A percentile compares a stretch with the other conserved stretches of the same genome.
Evolutionary conservation across 2,113 vertebrate species (phyloP).

Genomic region (Zingel zingel): DNA sequence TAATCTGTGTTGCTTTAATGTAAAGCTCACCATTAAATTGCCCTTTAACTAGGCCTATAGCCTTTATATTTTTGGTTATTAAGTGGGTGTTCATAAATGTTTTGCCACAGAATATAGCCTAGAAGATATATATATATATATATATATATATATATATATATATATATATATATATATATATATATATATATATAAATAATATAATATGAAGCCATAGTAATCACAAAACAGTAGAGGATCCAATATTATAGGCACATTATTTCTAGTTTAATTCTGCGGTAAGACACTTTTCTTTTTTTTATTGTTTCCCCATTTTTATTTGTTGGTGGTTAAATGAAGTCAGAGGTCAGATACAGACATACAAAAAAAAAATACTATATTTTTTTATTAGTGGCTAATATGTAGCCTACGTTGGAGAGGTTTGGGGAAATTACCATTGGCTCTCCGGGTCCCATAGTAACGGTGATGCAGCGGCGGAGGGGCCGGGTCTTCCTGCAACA

Average conservation of each 20-base stretch:
- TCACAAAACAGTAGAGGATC: background rate
- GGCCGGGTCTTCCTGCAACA: constrained; percentile 73
- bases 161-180: too few relatives aligned
- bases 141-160: too few relatives aligned
- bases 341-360: background rate
- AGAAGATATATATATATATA: background rate
- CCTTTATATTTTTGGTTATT: too few relatives aligned
- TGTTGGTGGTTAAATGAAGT: background rate
- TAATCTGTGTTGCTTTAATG: background rate
- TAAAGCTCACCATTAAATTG: background rate
- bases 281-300: background rate
- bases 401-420: background rate
- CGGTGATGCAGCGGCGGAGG: constrained; percentile 61
- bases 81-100: background rate
- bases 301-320: background rate
- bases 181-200: too few relatives aligned
- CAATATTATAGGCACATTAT: background rate
- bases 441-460: constrained; percentile 58
- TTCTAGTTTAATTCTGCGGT: too few relatives aligned
- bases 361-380: background rate
- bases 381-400: background rate
- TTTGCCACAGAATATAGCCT: background rate
- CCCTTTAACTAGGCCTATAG: too few relatives aligned
- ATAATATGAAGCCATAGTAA: background rate
- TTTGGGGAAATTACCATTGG: constrained; percentile 44